Base-by-base conservation (phyloP, 2,797 vertebrate species). In the Pelochelys cantorii region DNA sequence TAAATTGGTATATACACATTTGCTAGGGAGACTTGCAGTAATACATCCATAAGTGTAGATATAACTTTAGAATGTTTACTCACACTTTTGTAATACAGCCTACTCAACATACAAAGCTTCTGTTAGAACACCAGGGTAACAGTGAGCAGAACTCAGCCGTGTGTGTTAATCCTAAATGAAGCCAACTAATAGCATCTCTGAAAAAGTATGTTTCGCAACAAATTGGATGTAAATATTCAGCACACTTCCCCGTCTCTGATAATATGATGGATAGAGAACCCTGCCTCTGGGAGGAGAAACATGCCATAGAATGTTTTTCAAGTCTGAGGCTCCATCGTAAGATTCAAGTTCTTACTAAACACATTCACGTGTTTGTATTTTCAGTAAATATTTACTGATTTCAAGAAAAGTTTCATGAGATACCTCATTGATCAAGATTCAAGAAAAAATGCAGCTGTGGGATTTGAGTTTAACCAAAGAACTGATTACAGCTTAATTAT, bases 401-500 rank as follows among this genome's bases (percentile, higher is more conserved):
- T 79, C 65, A 60, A 14, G 0, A 0, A 17, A 23, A 78, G 86
- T 88, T 88, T 93, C 54, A 18, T 13, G 65, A 84, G 34, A 90
- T 68, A 93, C 80, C 25, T 71, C 12, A 79, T 34, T 94, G 86
- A 93, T 56, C 79, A 87, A 90, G 80, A 90, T 86, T 75, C 53
- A 87, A 65, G 54, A 55, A 93, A 93, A 56, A 81, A 9, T 83
- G 48, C 3, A n/a, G 14, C 29, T 86, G 20, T 57, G 31, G 20
- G 82, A 91, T 4, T 94, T 91, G 34, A 93, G 79, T 56, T 53
- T 75, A 96, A 95, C 14, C 9, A 96, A 96, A 78, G 54, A 90
- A 74, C 79, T 86, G n/a, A 79, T 90, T 94, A 96, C 22, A 31
- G 0, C 3, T 89, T 93, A 83, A 96, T 83, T 92, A 94, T 27